These are phyloP conservation scores for Campodea augens DNA, from an alignment of 1,140 invertebrate species.

Conservation along the genomic window DNA sequence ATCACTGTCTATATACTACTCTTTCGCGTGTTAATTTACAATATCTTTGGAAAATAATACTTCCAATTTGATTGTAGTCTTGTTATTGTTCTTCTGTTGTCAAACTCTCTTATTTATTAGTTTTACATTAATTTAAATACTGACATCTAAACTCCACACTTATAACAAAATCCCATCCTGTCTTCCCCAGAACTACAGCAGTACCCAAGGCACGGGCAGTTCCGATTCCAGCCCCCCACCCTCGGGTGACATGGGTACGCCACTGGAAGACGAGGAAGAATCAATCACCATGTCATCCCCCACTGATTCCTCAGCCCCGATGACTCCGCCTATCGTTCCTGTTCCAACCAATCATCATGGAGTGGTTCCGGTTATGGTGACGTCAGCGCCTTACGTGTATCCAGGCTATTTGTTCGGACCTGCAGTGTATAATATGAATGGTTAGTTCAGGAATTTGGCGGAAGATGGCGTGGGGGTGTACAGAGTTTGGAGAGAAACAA, in stretches of 20 bases:
- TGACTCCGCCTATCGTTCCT: constrained; percentile 16
- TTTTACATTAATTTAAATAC: too few species aligned
- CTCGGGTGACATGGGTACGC: constrained; percentile 10
- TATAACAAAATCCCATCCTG: too few species aligned
- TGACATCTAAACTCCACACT: too few species aligned
- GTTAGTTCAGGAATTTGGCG: constrained; percentile 21
- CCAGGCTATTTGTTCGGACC: constrained; percentile 30
- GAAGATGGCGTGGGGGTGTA: too few species aligned
- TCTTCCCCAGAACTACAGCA: constrained; percentile 19
- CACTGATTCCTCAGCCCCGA: neutral
- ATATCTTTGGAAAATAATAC: too few species aligned
- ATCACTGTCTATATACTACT: too few species aligned
- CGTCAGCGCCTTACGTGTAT: constrained; percentile 23
- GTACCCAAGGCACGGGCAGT: constrained; percentile 12
- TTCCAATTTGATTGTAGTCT: too few species aligned
- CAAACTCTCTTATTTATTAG: too few species aligned
- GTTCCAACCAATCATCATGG: constrained; percentile 17
- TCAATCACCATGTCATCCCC: neutral
- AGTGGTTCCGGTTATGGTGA: neutral
- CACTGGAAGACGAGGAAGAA: constrained; percentile 13
- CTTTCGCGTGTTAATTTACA: too few species aligned
- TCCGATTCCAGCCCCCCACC: constrained; percentile 15
- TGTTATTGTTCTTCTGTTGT: too few species aligned
- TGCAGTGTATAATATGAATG: constrained; percentile 27
- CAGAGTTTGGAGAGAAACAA: too few species aligned